Evolutionary conservation across 2,888 invertebrate species (phyloP).

Genomic region (Nomada flava): DNA sequence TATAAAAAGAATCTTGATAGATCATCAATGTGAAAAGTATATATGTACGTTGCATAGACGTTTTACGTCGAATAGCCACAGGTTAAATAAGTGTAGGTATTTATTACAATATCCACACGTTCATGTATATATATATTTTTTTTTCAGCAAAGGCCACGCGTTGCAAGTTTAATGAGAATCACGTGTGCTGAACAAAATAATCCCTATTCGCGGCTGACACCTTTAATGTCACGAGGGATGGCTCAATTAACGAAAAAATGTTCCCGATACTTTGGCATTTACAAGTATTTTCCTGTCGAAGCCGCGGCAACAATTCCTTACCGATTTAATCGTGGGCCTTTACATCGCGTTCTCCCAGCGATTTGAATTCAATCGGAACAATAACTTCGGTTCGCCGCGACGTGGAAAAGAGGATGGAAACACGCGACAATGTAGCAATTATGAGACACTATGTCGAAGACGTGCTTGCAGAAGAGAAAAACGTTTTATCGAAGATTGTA

Average conservation of each 20-base stretch:
- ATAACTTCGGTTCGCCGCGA: background rate
- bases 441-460: background rate
- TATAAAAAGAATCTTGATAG: too few species aligned
- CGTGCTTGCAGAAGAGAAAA: too few species aligned
- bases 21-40: too few species aligned
- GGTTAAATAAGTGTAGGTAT: background rate
- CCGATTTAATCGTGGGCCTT: constrained; percentile 3
- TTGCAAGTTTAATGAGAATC: background rate
- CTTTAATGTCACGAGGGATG: background rate
- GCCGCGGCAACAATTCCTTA: background rate
- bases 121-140: background rate
- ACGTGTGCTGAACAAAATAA: background rate
- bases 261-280: background rate
- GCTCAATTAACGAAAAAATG: background rate
- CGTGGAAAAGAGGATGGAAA: background rate
- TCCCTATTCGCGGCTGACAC: background rate
- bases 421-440: background rate
- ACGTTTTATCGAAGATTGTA: too few species aligned
- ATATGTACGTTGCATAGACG: background rate
- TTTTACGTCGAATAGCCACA: background rate
- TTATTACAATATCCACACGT: background rate
- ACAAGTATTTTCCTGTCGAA: constrained; percentile 10
- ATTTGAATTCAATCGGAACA: constrained; percentile 30
- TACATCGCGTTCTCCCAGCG: background rate
- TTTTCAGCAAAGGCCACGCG: too few species aligned